phyloP scores from a whole-genome alignment of 1,140 invertebrate genomes.

The Babylonia areolata region DNA sequence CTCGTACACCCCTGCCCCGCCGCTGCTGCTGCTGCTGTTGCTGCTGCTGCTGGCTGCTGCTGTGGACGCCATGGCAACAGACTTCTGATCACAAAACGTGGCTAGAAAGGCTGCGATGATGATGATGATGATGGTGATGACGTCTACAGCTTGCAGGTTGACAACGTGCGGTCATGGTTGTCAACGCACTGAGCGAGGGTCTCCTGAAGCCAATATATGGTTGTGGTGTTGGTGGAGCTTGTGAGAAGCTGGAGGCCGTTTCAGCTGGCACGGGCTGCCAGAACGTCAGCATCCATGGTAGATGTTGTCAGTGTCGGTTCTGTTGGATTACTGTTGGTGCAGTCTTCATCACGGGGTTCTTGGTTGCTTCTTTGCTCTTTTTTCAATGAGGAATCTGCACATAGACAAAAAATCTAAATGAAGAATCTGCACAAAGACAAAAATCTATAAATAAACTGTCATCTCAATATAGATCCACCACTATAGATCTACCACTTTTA shows the following conservation, averaged over 20 bases:
- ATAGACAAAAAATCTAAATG: no score
- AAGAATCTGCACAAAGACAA: no score
- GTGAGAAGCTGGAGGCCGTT: background rate
- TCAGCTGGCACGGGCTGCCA: background rate
- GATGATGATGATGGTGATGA: no score
- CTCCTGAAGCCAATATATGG: background rate
- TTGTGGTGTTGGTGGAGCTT: background rate
- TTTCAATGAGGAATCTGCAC: background rate
- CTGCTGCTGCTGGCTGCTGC: background rate
- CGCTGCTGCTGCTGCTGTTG: background rate
- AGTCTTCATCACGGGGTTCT: background rate
- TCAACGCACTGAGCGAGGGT: background rate
- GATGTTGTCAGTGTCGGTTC: background rate
- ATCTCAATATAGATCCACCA: no score
- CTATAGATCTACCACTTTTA: no score
- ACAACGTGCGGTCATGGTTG: constrained; percentile 5
- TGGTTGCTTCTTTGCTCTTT: background rate
- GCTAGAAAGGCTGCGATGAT: background rate
- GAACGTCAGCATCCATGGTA: background rate
- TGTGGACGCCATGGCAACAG: constrained; percentile 9
- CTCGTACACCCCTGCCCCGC: constrained; percentile 30
- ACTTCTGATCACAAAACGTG: background rate
- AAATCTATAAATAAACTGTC: no score
- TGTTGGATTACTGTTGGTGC: background rate
- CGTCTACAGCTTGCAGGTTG: constrained; percentile 1